Percentiles rank a stretch among this genome's conserved stretches.
These are phyloP conservation scores for Carlito syrichta DNA, from an alignment of 2,113 vertebrate genomes.

Conservation along the genomic window DNA sequence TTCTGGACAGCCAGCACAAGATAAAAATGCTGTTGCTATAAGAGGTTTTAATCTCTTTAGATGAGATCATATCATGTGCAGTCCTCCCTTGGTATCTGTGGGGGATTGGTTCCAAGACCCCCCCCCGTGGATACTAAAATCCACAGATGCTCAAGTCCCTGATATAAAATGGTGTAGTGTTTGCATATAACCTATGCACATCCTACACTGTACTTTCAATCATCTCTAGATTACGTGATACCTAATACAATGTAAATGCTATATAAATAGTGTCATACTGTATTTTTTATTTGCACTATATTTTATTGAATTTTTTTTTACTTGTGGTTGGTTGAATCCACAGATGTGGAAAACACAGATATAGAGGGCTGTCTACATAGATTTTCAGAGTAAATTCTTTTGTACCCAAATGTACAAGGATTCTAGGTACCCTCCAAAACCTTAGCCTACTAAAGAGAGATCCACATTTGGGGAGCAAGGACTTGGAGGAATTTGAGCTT, in stretches of 20 bases:
- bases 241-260: neutral
- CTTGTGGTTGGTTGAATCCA: neutral
- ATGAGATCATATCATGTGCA: neutral
- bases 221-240: neutral
- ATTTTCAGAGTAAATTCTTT: neutral
- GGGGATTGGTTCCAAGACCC: neutral
- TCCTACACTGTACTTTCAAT: neutral
- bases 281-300: neutral
- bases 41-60: slow-evolving; percentile 37
- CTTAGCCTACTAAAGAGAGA: neutral
- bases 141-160: neutral
- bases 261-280: neutral
- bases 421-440: neutral
- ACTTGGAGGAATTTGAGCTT: neutral
- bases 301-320: neutral
- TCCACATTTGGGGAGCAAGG: neutral
- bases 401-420: neutral
- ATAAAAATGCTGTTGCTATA: neutral
- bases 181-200: neutral
- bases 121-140: neutral
- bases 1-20: neutral
- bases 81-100: neutral
- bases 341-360: neutral
- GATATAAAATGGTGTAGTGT: neutral
- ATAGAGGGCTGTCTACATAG: too few relatives aligned